Conservation (phyloP, 53 echinoderm and acorn worm species). For the Astropecten irregularis region DNA sequence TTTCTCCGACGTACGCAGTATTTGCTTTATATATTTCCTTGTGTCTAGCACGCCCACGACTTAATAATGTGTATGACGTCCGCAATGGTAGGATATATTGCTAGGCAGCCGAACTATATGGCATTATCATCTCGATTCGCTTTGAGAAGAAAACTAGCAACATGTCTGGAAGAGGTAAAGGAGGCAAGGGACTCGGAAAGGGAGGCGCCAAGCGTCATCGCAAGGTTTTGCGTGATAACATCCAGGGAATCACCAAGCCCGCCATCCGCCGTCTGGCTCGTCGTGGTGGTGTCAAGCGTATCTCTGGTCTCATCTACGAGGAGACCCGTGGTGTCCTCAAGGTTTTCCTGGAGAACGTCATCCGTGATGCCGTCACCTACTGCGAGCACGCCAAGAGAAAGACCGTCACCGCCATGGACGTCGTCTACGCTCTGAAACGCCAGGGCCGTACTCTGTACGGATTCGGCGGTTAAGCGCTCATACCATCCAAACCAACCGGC, state of each 20-base stretch:
- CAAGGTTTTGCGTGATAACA: conserved; percentile 95
- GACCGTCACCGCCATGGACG: conserved; percentile 99
- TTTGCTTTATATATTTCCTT: no score
- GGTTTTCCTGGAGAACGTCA: conserved; percentile 80
- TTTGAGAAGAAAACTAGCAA: neutral
- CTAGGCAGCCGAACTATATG: no score
- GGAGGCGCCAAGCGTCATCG: conserved; percentile 99
- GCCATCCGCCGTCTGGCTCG: conserved; percentile 95
- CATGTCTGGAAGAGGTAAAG: conserved; percentile 97
- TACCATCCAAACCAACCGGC: conserved; percentile 55
- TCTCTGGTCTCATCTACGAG: conserved; percentile 97
- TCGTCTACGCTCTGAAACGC: conserved; percentile 95
- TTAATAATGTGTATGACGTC: conserved; percentile 7
- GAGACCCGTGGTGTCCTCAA: conserved; percentile 85
- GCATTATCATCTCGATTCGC: neutral
- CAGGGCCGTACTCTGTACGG: conserved; percentile 98
- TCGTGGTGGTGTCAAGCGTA: conserved; percentile 96
- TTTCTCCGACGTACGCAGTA: no score
- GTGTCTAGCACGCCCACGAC: conserved; percentile 13
- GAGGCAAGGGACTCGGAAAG: conserved; percentile 98
- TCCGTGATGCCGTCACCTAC: conserved; percentile 89
- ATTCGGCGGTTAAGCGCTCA: conserved; percentile 67
- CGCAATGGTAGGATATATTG: neutral
- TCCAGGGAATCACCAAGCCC: conserved; percentile 99
- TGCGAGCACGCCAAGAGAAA: conserved; percentile 87